phyloP scores from a whole-genome alignment of 1,140 invertebrate species.

The Andrena cerasifolii region DNA sequence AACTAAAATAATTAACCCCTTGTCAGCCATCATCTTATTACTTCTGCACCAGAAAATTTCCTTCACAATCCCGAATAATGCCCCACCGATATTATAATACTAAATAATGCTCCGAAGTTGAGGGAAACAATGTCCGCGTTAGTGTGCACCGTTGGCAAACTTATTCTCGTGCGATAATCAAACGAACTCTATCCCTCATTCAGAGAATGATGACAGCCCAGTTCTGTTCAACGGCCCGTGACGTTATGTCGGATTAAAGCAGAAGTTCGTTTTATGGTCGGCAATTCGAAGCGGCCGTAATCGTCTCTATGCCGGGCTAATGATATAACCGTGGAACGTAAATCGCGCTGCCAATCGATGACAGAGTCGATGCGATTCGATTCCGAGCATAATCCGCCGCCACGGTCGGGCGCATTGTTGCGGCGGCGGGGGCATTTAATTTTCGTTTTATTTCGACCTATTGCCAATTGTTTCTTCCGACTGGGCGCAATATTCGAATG shows the following conservation, averaged over 20 bases:
- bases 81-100: background rate
- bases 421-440: background rate
- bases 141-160: background rate
- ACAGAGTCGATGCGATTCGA: background rate
- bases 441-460: slow-evolving; percentile 1
- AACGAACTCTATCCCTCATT: background rate
- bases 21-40: too few relatives aligned
- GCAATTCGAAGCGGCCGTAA: slow-evolving; percentile 55
- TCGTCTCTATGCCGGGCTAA: slow-evolving; percentile 45
- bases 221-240: slow-evolving; percentile 34
- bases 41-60: too few relatives aligned
- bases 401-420: background rate
- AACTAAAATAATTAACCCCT: too few relatives aligned
- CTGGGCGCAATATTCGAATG: background rate
- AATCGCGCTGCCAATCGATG: slow-evolving; percentile 33
- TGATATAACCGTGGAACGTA: slow-evolving; percentile 54
- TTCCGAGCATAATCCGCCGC: background rate
- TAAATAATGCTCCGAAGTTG: background rate
- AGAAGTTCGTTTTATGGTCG: slow-evolving; percentile 66
- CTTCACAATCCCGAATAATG: too few relatives aligned
- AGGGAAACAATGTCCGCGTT: too few relatives aligned
- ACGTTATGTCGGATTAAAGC: slow-evolving; percentile 68
- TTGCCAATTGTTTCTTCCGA: slow-evolving; percentile 10
- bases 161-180: slow-evolving; percentile 20
- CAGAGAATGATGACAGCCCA: slow-evolving; percentile 41